Conservation (phyloP, 92 coral and sea anemone species). For the Metridium senile region DNA sequence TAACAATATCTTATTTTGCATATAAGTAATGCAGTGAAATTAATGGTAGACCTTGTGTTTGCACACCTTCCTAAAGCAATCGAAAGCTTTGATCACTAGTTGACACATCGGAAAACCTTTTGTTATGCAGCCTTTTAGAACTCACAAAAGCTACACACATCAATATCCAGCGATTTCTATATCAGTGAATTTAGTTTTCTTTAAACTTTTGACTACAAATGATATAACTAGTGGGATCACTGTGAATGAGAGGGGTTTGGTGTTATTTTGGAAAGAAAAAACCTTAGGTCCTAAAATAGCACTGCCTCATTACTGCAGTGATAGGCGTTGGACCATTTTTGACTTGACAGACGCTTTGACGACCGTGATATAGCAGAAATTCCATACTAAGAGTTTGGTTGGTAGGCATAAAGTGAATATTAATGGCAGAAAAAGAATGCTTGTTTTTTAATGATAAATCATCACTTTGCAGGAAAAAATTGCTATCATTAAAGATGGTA, state of each 20-base stretch:
- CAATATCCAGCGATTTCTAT: conserved; percentile 27
- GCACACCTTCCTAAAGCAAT: conserved; percentile 91
- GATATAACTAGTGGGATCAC: conserved; percentile 19
- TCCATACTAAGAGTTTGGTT: conserved; percentile 77
- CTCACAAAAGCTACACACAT: conserved; percentile 58
- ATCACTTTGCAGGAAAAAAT: conserved; percentile 20
- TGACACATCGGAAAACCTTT: conserved; percentile 74
- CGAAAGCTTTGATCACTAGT: conserved; percentile 74
- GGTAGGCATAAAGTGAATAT: conserved; percentile 66
- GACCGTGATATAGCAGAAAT: conserved; percentile 78
- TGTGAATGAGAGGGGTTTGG: conserved; percentile 6
- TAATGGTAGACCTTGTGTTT: conserved; percentile 65
- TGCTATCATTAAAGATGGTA: conserved; percentile 15
- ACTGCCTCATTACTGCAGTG: conserved; percentile 10
- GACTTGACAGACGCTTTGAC: conserved; percentile 64
- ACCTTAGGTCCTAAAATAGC: conserved; percentile 12
- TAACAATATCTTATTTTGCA: conserved; percentile 75
- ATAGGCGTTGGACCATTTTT: conserved; percentile 19
- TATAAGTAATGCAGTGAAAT: conserved; percentile 85
- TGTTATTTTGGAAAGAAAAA: neutral
- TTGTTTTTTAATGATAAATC: conserved; percentile 11
- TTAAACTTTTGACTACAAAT: conserved; percentile 10
- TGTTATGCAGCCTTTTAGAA: conserved; percentile 52
- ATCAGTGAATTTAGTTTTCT: conserved; percentile 25
- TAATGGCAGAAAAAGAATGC: conserved; percentile 14